A percentile compares a stretch with the other conserved stretches of the same genome.
phyloP scores from a whole-genome alignment of 2,888 invertebrate species.

The Sphaerophoria rueppellii region DNA sequence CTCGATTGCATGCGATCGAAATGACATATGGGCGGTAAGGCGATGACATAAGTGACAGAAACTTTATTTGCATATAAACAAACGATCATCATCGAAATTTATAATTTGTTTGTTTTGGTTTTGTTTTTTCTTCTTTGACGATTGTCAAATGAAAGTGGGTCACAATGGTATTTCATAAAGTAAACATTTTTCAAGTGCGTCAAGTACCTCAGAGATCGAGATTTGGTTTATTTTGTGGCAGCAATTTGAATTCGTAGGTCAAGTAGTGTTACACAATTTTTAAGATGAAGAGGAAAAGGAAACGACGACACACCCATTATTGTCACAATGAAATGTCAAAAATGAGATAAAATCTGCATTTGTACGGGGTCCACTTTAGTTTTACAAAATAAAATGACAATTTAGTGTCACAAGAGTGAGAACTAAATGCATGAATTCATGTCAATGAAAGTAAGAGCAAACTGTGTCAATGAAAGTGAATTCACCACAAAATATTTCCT shows the following conservation, averaged over 20 bases:
- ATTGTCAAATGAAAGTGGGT: conserved; percentile 48
- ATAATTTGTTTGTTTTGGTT: conserved; percentile 13
- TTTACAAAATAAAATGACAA: background rate
- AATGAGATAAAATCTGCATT: too few relatives aligned
- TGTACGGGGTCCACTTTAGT: too few relatives aligned
- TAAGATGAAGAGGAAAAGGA: background rate
- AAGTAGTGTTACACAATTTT: too few relatives aligned
- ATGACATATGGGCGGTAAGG: background rate
- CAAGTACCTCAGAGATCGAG: conserved; percentile 41
- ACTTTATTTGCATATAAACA: conserved; percentile 61
- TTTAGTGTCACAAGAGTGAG: background rate
- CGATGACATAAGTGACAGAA: conserved; percentile 55
- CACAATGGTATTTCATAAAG: conserved; percentile 42
- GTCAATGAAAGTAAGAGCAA: background rate
- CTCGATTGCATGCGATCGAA: conserved; percentile 27
- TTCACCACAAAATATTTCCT: background rate
- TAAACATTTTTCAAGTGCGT: conserved; percentile 14
- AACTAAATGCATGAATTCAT: background rate
- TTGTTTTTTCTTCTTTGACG: conserved; percentile 12
- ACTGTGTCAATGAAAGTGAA: background rate
- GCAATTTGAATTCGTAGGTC: background rate
- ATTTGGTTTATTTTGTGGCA: conserved; percentile 4
- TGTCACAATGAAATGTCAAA: too few relatives aligned
- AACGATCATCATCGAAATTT: conserved; percentile 43
- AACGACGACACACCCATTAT: background rate